These are phyloP conservation scores for Thecophora atra DNA, from an alignment of 2,888 invertebrate genomes.

Conservation along the genomic window DNA sequence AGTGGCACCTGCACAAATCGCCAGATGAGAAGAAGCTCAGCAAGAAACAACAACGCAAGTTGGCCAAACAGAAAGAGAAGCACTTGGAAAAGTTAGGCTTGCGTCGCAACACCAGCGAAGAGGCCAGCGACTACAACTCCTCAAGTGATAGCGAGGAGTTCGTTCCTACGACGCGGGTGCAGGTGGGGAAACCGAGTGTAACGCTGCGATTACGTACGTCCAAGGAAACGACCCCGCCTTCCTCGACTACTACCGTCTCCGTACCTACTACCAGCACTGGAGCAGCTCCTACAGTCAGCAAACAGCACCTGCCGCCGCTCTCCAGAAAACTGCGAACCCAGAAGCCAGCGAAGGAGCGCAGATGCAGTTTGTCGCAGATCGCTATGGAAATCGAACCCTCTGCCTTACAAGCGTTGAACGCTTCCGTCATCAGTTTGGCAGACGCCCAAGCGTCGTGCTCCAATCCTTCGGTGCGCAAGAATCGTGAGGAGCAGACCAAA, in stretches of 20 bases:
- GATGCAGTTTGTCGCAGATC: neutral
- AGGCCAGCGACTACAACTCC: constrained; percentile 58
- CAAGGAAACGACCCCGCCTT: constrained; percentile 46
- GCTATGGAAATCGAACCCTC: constrained; percentile 38
- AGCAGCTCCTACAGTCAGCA: constrained; percentile 1
- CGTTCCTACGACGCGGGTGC: constrained; percentile 59
- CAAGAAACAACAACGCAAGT: constrained; percentile 64
- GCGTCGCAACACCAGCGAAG: constrained; percentile 55
- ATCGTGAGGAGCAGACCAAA: constrained; percentile 30
- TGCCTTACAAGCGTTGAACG: constrained; percentile 43
- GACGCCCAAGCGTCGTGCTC: constrained; percentile 20
- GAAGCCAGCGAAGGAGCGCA: constrained; percentile 17
- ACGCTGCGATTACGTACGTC: constrained; percentile 59
- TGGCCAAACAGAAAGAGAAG: constrained; percentile 70
- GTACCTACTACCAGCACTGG: neutral
- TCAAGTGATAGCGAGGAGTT: constrained; percentile 66
- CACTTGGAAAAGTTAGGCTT: constrained; percentile 70
- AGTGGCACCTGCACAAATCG: constrained; percentile 61
- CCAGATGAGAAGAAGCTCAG: constrained; percentile 65
- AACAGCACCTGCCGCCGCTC: neutral
- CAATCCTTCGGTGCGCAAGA: neutral
- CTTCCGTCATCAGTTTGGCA: constrained; percentile 35
- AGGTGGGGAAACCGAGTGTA: constrained; percentile 63
- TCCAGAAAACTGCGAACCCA: constrained; percentile 37
- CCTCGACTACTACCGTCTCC: constrained; percentile 22